Evolutionary conservation across 2,797 vertebrate species (phyloP), one percentile per base, ranked within the genome.

Genomic region (Tragopan temminckii): DNA sequence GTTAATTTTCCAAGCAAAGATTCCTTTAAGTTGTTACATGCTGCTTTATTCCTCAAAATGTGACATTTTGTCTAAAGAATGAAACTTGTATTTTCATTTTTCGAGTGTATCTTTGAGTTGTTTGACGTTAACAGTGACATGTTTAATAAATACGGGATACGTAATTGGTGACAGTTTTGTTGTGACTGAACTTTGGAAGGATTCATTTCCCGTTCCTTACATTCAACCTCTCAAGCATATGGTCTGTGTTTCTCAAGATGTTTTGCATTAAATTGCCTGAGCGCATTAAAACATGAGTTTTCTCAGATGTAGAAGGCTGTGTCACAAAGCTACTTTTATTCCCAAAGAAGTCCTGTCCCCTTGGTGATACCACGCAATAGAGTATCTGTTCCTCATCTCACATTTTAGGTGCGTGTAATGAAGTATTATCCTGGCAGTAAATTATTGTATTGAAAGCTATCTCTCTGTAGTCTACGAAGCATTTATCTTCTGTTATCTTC

Each of bases 101-200:
- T 76, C 69, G 46, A 89, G 13, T 5, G 0, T 71, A 15, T 53
- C 36, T 85, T 53, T 27, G 58, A 77, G 25, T 63, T 94, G 50
- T 93, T 88, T 94, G 88, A 84, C 67, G 46, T 75, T 70, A 67
- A 64, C 61, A 85, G 67, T 75, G 83, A 46, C 46, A 59, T 14
- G 29, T 80, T 93, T 90, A 88, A 80, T 75, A 80, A 69, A 71
- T 63, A 80, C 78, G 66, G 62, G 50, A 62, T 71, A 59, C 69
- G 58, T 88, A 33, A 24, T 80, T 91, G 85, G 66, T 84, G 90
- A 88, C 80, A 53, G 48, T 50, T 94, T 80, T n/a, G 71, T 85
- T 78, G 74, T 50, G 58, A 5, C 55, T 75, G 71, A 95, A 68
- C 82, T 91, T 94, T 58, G 58, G 67, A 86, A 76, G 88, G 86